A percentile compares a stretch with the other conserved stretches of the same genome.
These are phyloP conservation scores for Anastatus disparis DNA, from an alignment of 1,140 invertebrate genomes.

Conservation along the genomic window DNA sequence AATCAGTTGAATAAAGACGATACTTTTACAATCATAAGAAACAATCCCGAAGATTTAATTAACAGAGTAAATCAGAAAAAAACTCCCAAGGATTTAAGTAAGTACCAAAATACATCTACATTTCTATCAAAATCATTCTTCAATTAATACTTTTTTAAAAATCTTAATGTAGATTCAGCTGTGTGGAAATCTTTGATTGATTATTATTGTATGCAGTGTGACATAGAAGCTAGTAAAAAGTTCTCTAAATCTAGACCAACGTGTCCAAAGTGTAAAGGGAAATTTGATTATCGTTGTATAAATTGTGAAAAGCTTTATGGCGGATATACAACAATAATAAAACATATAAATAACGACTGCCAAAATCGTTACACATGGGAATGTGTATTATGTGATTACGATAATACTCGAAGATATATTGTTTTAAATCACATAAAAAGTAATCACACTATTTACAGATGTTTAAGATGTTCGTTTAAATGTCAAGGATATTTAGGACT, in stretches of 20 bases:
- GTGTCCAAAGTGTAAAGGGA: neutral
- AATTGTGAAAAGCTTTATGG: neutral
- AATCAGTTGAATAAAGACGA: neutral
- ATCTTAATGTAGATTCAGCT: neutral
- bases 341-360: neutral
- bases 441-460: slow-evolving; percentile 5
- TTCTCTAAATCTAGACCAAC: neutral
- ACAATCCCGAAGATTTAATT: neutral
- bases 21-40: neutral
- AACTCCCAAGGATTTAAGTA: neutral
- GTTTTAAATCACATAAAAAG: neutral
- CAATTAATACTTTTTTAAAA: neutral
- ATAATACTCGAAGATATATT: neutral
- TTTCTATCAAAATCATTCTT: neutral
- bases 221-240: neutral
- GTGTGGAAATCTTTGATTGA: neutral
- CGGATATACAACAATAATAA: neutral
- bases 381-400: neutral
- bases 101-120: neutral
- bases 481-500: neutral
- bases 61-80: neutral
- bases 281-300: slow-evolving; percentile 5
- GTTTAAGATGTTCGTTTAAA: neutral
- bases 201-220: slow-evolving; percentile 1
- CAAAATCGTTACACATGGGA: neutral